Evolutionary conservation across 2,113 vertebrate species (phyloP).

Genomic region (Microtus pennsylvanicus): DNA sequence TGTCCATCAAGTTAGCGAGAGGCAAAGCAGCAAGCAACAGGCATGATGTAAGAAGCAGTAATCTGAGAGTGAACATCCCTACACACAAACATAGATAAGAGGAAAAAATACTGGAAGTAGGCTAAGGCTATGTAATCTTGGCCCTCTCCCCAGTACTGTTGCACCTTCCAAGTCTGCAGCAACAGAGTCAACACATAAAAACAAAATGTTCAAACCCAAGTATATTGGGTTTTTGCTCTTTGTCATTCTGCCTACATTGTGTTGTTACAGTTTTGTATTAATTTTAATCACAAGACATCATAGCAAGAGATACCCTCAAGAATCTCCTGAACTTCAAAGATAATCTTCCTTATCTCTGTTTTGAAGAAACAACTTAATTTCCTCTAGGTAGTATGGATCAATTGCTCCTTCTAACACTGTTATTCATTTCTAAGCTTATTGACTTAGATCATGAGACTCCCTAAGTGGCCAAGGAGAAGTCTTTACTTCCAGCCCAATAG

Average conservation of each 20-base stretch:
- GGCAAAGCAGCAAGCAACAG: background rate
- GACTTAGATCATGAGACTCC: background rate
- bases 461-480: background rate
- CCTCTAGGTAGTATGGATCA: background rate
- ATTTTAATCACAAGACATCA: background rate
- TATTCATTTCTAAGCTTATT: background rate
- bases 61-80: background rate
- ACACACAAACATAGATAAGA: background rate
- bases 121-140: background rate
- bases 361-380: background rate
- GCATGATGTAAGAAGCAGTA: rapidly evolving
- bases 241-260: background rate
- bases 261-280: background rate
- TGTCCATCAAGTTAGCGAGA: background rate
- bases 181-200: background rate
- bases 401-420: background rate
- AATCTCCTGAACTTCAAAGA: background rate
- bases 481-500: background rate
- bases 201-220: background rate
- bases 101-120: background rate
- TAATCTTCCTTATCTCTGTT: background rate
- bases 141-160: background rate
- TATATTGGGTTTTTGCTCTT: background rate
- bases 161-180: background rate
- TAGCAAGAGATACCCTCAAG: background rate